These are phyloP conservation scores for Alviniconcha marisindica DNA, from an alignment of 1,140 invertebrate species.

Conservation along the genomic window DNA sequence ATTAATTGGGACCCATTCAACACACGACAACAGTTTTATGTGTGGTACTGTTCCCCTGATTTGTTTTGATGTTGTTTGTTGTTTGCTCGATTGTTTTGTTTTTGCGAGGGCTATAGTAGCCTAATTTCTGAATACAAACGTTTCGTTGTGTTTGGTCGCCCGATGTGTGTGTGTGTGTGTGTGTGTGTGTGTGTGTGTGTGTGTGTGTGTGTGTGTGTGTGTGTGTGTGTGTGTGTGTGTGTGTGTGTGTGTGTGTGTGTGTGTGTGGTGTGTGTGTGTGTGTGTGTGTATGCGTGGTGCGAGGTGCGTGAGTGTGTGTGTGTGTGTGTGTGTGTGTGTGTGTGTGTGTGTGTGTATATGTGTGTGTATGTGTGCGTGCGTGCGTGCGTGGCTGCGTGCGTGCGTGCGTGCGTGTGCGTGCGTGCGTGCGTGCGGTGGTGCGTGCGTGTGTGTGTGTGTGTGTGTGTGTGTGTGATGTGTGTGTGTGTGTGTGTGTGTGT, in stretches of 20 bases:
- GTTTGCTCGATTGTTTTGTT: too few relatives aligned
- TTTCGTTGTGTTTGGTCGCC: too few relatives aligned
- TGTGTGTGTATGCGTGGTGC: background rate
- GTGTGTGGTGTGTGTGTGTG: background rate
- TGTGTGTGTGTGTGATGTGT: slow-evolving; percentile 14
- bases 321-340: background rate
- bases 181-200: slow-evolving; percentile 19
- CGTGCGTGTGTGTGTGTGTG: slow-evolving; percentile 12
- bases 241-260: background rate
- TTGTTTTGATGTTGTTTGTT: too few relatives aligned
- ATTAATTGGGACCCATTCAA: too few relatives aligned
- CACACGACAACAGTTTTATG: too few relatives aligned
- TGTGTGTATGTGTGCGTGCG: background rate
- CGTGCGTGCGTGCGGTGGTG: slow-evolving; percentile 4
- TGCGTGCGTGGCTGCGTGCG: background rate
- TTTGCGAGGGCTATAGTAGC: too few relatives aligned
- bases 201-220: slow-evolving; percentile 24
- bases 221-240: slow-evolving; percentile 21
- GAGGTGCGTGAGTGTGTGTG: background rate
- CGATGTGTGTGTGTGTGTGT: background rate
- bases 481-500: background rate
- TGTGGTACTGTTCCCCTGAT: too few relatives aligned
- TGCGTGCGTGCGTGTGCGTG: slow-evolving; percentile 9
- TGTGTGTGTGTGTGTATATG: background rate
- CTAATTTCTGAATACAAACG: too few relatives aligned